phyloP scores from a whole-genome alignment of 2,113 vertebrate species.

The Silurus meridionalis region DNA sequence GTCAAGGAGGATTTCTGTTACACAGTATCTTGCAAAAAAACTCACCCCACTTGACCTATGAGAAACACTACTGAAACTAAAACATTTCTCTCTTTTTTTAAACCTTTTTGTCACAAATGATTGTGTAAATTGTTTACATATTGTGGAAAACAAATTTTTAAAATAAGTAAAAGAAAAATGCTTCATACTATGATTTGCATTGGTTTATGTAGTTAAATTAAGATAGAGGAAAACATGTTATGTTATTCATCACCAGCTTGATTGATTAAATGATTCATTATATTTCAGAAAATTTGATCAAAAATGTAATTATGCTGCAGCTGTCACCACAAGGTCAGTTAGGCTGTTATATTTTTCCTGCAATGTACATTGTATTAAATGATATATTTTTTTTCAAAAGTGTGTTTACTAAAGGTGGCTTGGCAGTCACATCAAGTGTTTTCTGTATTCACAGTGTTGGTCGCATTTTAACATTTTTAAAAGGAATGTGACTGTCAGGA shows the following conservation, averaged over 20 bases:
- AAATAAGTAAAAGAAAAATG: not conserved
- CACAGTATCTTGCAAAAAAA: not conserved
- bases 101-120: not conserved
- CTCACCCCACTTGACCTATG: not conserved
- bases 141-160: not conserved
- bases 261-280: not conserved
- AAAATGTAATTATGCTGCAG: not conserved
- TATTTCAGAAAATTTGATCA: not conserved
- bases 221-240: not conserved
- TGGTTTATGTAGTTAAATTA: not conserved
- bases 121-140: not conserved
- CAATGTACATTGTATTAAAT: not conserved
- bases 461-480: not conserved
- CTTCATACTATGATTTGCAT: not conserved
- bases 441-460: not conserved
- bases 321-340: not conserved
- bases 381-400: not conserved
- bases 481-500: not conserved
- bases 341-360: not conserved
- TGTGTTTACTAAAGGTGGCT: not conserved
- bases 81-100: not conserved
- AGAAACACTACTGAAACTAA: not conserved
- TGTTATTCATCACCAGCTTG: not conserved
- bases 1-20: not conserved
- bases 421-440: not conserved